Conservation (phyloP, 2,113 vertebrate species). For the Narcine bancroftii region DNA sequence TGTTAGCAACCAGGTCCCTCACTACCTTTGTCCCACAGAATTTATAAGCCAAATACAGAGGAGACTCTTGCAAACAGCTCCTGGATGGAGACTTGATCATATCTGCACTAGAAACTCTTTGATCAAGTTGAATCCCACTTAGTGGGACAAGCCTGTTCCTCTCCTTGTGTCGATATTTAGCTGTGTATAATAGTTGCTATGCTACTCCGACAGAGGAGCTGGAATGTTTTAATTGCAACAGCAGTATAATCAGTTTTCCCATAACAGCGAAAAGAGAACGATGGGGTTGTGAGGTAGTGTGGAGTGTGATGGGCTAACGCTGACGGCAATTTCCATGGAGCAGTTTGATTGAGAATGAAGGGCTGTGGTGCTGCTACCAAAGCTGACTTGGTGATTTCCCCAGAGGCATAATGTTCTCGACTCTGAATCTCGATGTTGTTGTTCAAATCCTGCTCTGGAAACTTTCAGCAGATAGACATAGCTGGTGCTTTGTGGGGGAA, state of each 20-base stretch:
- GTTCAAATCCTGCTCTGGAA: too few species aligned
- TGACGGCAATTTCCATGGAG: neutral
- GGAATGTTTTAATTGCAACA: slow-evolving; percentile 51
- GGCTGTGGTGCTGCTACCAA: neutral
- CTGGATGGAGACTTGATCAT: slow-evolving; percentile 79
- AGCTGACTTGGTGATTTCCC: too few species aligned
- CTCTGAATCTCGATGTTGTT: too few species aligned
- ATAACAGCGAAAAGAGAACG: neutral
- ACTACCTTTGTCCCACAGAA: slow-evolving; percentile 46
- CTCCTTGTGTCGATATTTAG: neutral
- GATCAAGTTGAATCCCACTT: slow-evolving; percentile 71
- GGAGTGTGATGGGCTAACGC: too few species aligned
- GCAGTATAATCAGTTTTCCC: slow-evolving; percentile 12
- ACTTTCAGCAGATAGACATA: too few species aligned
- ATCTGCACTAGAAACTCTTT: slow-evolving; percentile 71
- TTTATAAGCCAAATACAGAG: slow-evolving; percentile 86
- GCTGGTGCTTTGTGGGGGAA: too few species aligned
- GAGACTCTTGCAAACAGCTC: slow-evolving; percentile 64
- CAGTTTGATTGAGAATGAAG: neutral
- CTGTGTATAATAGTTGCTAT: slow-evolving; percentile 1
- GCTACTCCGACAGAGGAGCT: slow-evolving; percentile 55
- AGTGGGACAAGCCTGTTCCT: neutral
- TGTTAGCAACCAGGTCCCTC: slow-evolving; percentile 27
- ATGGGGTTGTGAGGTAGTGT: neutral
- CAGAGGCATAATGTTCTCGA: too few species aligned